Percentiles rank a stretch among this genome's conserved stretches.
phyloP scores from a whole-genome alignment of 2,888 invertebrate genomes.

The Torymus aiolomorphi region DNA sequence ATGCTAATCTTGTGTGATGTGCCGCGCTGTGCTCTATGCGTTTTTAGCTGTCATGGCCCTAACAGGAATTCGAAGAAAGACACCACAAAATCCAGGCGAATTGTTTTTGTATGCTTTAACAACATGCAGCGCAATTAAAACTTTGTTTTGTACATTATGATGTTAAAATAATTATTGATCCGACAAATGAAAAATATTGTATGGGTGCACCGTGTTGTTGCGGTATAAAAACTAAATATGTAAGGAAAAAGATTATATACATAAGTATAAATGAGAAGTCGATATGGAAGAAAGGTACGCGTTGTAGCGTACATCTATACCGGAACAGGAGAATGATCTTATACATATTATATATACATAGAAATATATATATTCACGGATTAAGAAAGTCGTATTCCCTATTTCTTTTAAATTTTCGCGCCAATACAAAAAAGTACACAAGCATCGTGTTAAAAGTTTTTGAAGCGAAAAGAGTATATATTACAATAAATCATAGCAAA shows the following conservation, averaged over 20 bases:
- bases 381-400: conserved; percentile 13
- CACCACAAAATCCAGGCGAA: too few relatives aligned
- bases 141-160: conserved; percentile 33
- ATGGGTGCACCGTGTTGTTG: conserved; percentile 1
- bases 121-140: conserved; percentile 1
- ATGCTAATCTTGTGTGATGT: too few relatives aligned
- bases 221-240: conserved; percentile 30
- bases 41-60: too few relatives aligned
- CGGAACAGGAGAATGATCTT: conserved; percentile 37
- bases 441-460: conserved; percentile 30
- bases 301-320: conserved; percentile 48
- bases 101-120: background rate
- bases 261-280: conserved; percentile 39
- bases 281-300: conserved; percentile 45
- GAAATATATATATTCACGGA: conserved; percentile 9
- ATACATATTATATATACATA: conserved; percentile 42
- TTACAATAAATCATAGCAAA: conserved; percentile 58
- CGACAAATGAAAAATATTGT: conserved; percentile 2
- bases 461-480: conserved; percentile 43
- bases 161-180: conserved; percentile 6
- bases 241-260: conserved; percentile 48
- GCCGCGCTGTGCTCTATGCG: too few relatives aligned
- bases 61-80: too few relatives aligned
- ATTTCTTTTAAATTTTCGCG: conserved; percentile 24
- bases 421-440: background rate